These are phyloP conservation scores for Oreotrochilus melanogaster DNA, from an alignment of 2,113 vertebrate species.

Conservation along the genomic window DNA sequence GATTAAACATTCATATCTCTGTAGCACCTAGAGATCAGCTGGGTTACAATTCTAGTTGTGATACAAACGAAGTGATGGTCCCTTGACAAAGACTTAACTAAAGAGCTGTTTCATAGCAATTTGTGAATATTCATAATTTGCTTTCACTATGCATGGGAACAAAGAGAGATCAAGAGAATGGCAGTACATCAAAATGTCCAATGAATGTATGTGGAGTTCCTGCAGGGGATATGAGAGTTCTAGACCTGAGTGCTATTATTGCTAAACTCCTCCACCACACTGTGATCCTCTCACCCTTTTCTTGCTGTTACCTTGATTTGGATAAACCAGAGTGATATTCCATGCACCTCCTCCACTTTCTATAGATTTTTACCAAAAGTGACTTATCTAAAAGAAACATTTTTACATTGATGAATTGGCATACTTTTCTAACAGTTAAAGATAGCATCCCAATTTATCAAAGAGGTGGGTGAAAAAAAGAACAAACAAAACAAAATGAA, in stretches of 20 bases:
- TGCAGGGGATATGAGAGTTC: not conserved
- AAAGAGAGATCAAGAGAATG: not conserved
- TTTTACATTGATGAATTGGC: not conserved
- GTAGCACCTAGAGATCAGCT: slow-evolving; percentile 34
- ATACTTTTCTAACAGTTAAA: not conserved
- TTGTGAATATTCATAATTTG: not conserved
- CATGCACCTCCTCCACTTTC: not conserved
- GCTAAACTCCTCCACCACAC: not conserved
- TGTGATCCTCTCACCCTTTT: not conserved
- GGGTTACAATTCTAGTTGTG: not conserved
- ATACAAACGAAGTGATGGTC: not conserved
- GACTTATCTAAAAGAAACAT: not conserved
- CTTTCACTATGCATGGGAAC: not conserved
- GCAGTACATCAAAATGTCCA: not conserved
- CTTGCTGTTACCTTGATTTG: not conserved
- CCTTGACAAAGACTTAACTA: not conserved
- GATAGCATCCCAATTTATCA: not conserved
- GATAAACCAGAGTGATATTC: not conserved
- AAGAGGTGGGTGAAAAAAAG: not conserved
- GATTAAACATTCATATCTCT: slow-evolving; percentile 45
- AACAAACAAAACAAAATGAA: not conserved
- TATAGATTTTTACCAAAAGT: not conserved
- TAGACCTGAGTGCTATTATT: not conserved
- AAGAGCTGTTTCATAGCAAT: not conserved
- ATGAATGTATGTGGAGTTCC: not conserved